A percentile compares a stretch with the other conserved stretches of the same genome.
Conservation (phyloP, 2,888 invertebrate species). For the Nomada flava region DNA sequence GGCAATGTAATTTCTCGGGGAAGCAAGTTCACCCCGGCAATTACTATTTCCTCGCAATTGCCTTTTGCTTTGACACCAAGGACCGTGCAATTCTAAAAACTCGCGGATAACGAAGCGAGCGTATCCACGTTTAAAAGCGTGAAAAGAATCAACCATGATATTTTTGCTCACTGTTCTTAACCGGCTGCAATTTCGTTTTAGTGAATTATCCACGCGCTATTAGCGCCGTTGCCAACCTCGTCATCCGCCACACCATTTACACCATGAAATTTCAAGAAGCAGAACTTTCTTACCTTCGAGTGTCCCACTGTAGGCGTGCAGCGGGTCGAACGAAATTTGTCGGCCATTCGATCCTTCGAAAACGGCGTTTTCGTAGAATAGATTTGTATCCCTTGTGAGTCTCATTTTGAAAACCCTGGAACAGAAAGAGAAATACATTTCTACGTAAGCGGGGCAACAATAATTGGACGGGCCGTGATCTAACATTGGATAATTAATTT, state of each 20-base stretch:
- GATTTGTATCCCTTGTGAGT: conserved; percentile 80
- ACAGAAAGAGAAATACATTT: not conserved
- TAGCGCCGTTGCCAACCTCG: not conserved
- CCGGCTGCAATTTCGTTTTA: conserved; percentile 20
- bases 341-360: conserved; percentile 84
- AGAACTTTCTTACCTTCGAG: conserved; percentile 81
- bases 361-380: conserved; percentile 83
- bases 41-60: conserved; percentile 25
- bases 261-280: no score
- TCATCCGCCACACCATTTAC: not conserved
- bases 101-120: conserved; percentile 21
- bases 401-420: conserved; percentile 83
- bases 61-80: conserved; percentile 18
- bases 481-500: not conserved
- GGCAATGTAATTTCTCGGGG: conserved; percentile 26
- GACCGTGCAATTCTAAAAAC: conserved; percentile 15
- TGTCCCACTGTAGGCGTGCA: conserved; percentile 83
- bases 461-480: not conserved
- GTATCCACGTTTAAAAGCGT: not conserved
- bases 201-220: conserved; percentile 20
- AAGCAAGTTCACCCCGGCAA: not conserved
- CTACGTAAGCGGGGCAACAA: not conserved
- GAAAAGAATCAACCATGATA: conserved; percentile 5
- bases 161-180: not conserved
- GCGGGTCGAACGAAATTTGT: conserved; percentile 81